phyloP scores from a whole-genome alignment of 2,113 vertebrate species.

The Sprattus sprattus region DNA sequence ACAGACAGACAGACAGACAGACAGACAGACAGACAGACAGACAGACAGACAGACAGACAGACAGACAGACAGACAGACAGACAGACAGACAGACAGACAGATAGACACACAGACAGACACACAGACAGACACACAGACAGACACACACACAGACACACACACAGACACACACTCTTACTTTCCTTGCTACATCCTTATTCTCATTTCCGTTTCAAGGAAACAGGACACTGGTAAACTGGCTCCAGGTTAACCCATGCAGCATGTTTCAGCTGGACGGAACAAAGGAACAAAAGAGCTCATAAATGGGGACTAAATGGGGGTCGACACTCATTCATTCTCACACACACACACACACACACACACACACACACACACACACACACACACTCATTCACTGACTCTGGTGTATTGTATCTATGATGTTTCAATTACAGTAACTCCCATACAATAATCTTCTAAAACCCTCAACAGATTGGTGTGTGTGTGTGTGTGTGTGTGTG shows the following conservation, averaged over 20 bases:
- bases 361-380: background rate
- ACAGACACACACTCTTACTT: background rate
- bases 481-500: background rate
- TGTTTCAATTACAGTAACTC: background rate
- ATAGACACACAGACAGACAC: background rate
- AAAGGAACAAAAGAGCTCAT: background rate
- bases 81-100: background rate
- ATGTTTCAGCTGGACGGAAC: background rate
- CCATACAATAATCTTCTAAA: background rate
- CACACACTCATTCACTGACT: background rate
- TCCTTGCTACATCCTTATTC: background rate
- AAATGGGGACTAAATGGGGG: background rate
- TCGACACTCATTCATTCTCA: background rate
- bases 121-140: too few species aligned
- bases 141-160: too few species aligned
- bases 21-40: background rate
- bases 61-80: background rate
- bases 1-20: slow-evolving; percentile 12
- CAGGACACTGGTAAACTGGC: background rate
- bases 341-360: background rate
- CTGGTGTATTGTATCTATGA: background rate
- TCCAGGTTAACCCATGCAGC: background rate
- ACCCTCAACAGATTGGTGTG: background rate
- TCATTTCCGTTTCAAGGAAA: background rate
- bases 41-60: background rate